phyloP scores from a whole-genome alignment of 2,113 vertebrate genomes.

The Xiphias gladius region DNA sequence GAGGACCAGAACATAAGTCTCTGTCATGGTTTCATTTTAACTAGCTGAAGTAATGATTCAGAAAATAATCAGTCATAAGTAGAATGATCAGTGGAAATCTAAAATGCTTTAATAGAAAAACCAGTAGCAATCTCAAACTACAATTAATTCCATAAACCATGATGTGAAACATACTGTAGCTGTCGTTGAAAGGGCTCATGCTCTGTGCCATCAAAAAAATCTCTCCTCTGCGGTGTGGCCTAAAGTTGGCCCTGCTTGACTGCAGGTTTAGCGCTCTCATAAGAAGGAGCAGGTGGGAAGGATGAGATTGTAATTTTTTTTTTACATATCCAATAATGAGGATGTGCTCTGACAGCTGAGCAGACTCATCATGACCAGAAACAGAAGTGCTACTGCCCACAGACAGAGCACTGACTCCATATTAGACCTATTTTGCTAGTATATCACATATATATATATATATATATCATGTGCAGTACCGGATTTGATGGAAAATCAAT shows the following conservation, averaged over 20 bases:
- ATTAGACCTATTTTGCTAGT: constrained; percentile 13
- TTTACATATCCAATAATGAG: constrained; percentile 50
- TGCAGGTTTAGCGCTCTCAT: constrained; percentile 33
- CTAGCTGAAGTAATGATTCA: neutral
- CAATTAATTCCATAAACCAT: neutral
- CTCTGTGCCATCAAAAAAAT: neutral
- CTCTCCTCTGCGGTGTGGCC: neutral
- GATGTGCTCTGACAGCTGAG: constrained; percentile 54
- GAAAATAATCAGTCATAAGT: neutral
- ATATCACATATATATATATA: too few species aligned
- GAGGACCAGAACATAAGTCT: neutral
- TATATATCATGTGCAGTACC: too few species aligned
- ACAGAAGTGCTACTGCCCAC: constrained; percentile 26
- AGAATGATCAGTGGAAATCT: neutral
- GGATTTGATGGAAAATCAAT: neutral
- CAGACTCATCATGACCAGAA: constrained; percentile 33
- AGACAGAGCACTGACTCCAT: constrained; percentile 8
- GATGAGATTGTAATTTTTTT: constrained; percentile 21
- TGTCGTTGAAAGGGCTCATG: neutral
- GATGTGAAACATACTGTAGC: constrained; percentile 1
- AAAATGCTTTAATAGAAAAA: neutral
- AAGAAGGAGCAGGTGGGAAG: constrained; percentile 50
- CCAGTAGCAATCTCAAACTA: neutral
- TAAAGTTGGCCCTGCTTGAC: constrained; percentile 19
- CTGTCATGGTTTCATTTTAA: neutral